Evolutionary conservation across 2,797 vertebrate species (phyloP).

Genomic region (Passerculus sandwichensis): DNA sequence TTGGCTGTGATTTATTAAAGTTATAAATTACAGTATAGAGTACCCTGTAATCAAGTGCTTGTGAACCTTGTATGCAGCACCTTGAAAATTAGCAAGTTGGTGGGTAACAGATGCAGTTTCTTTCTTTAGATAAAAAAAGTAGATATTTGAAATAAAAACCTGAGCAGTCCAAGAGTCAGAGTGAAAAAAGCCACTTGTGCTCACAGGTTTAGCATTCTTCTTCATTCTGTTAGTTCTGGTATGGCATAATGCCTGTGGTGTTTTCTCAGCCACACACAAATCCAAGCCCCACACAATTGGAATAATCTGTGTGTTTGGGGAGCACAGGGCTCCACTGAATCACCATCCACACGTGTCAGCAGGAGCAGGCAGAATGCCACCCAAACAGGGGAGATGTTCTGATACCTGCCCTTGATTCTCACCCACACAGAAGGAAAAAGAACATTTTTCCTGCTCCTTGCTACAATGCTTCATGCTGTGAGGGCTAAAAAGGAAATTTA

Average conservation of each 20-base stretch:
- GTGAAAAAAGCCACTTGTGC: neutral
- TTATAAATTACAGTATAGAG: constrained; percentile 1
- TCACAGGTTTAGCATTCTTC: constrained; percentile 19
- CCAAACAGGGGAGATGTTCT: neutral
- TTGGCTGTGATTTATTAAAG: constrained; percentile 19
- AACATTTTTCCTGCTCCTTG: neutral
- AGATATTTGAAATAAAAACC: neutral
- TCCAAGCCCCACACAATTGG: neutral
- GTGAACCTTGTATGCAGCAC: neutral
- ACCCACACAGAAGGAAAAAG: neutral
- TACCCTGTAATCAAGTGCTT: neutral
- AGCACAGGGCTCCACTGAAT: neutral
- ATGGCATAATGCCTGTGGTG: neutral
- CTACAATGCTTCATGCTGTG: neutral
- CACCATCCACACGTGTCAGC: neutral
- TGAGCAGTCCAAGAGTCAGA: neutral
- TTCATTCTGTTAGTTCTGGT: constrained; percentile 7
- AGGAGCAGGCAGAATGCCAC: neutral
- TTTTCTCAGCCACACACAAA: constrained; percentile 34
- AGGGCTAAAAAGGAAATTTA: neutral
- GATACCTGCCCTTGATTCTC: neutral
- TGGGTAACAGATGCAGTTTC: neutral
- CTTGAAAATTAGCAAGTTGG: neutral
- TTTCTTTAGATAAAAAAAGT: constrained; percentile 13
- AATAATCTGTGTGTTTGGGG: neutral